Evolutionary conservation across 2,888 invertebrate species (phyloP).

Genomic region (Agriopis aurantiaria): DNA sequence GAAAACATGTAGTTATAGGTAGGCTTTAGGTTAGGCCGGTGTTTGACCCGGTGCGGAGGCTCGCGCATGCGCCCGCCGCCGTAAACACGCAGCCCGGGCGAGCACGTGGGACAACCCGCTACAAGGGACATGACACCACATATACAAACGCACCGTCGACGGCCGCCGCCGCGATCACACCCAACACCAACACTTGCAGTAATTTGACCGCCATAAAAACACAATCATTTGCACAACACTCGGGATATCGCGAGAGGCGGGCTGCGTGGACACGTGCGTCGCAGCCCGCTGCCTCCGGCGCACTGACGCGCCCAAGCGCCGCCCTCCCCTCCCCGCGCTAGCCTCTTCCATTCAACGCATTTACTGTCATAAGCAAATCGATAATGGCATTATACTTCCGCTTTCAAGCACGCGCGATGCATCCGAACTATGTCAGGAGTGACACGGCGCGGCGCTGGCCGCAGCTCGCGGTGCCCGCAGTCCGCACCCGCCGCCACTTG

Average conservation of each 20-base stretch:
- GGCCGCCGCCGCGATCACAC: constrained; percentile 81
- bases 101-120: constrained; percentile 55
- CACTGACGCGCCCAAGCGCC: constrained; percentile 63
- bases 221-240: constrained; percentile 89
- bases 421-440: constrained; percentile 72
- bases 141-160: constrained; percentile 76
- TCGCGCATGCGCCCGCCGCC: constrained; percentile 79
- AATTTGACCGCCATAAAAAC: constrained; percentile 93
- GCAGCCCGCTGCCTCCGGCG: constrained; percentile 78
- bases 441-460: constrained; percentile 12
- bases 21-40: constrained; percentile 81
- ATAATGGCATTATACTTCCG: constrained; percentile 86
- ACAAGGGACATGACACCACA: constrained; percentile 55
- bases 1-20: constrained; percentile 64
- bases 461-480: constrained; percentile 23
- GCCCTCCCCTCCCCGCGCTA: constrained; percentile 47
- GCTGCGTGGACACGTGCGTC: constrained; percentile 78
- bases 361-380: constrained; percentile 85
- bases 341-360: constrained; percentile 83
- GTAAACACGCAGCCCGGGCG: constrained; percentile 79
- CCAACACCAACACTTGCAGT: constrained; percentile 89
- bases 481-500: background rate
- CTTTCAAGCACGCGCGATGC: constrained; percentile 79
- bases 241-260: constrained; percentile 77
- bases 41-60: constrained; percentile 77